Evolutionary conservation across 2,888 invertebrate species (phyloP), one percentile per base, ranked within the genome.

Genomic region (Cosmia trapezina): DNA sequence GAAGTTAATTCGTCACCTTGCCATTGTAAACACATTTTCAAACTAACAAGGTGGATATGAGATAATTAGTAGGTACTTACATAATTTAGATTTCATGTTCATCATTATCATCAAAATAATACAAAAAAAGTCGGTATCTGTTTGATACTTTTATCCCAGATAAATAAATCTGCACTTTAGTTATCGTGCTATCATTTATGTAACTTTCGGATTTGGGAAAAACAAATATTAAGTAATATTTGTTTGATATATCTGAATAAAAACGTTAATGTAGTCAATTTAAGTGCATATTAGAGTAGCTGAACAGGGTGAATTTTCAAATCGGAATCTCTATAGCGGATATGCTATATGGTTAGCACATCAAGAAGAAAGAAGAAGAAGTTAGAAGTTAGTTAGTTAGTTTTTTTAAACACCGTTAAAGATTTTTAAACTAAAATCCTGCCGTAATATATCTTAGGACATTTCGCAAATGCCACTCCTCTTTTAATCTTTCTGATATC

Each of bases 131-230:
- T 60, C 11, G 22, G 37, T 76, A 76, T 70, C 54, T 69, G 1
- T 47, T 14, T 59, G 12, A 60, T 59, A 59, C 2, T 76, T 60
- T 41, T 75, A 53, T 68, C 5, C 22, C 17, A 69, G 49, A 56
- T 69, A 61, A 45, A 69, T n/a, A 49, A 49, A 61, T 54, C 53
- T 76, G 57, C 45, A 75, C 14, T 54, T 56, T 28, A 19, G 41
- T 54, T 76, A 60, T 49, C 60, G 19, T 43, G 19, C 5, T 54
- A 37, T 51, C 12, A n/a, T 54, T 49, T 61, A 62, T 33, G 17
- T 73, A 8, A 73, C 19, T 33, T 49, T 63, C 7, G 7, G 33
- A 56, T 73, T 54, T 56, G 41, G 51, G 17, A 41, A 41, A 64
- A 60, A 53, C 12, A 22, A 67, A 47, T 53, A 57, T 14, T 11